phyloP scores from a whole-genome alignment of 2,888 invertebrate genomes.

The Stomorhina lunata region DNA sequence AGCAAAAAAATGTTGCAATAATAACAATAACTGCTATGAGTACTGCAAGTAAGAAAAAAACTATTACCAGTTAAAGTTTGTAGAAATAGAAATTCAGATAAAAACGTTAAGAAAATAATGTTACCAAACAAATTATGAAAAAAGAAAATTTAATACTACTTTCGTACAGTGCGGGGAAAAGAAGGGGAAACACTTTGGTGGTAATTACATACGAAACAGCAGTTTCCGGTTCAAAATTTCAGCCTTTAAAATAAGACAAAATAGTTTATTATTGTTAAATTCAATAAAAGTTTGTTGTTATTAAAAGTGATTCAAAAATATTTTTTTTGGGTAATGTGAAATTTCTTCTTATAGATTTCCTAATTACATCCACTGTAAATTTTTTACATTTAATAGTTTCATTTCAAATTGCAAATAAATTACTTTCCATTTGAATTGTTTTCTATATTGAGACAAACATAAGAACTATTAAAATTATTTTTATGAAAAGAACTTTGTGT shows the following conservation, averaged over 20 bases:
- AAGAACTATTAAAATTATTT: no score
- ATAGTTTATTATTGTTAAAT: no score
- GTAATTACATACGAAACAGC: neutral
- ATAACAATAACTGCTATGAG: slow-evolving; percentile 1
- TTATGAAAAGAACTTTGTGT: no score
- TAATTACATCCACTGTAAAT: no score
- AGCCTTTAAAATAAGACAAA: no score
- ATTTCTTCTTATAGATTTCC: no score
- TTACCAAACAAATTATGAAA: neutral
- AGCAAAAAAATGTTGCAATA: slow-evolving; percentile 24
- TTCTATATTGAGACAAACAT: slow-evolving; percentile 4
- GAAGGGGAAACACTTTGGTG: no score
- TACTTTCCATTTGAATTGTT: slow-evolving; percentile 30
- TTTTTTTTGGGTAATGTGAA: no score
- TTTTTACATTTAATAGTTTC: no score
- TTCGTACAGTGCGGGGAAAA: neutral
- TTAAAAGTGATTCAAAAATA: no score
- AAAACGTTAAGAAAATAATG: neutral
- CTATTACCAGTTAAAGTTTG: slow-evolving; percentile 6
- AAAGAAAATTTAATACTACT: neutral
- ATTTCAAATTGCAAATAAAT: slow-evolving; percentile 24
- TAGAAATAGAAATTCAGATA: neutral
- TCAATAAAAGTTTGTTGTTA: no score
- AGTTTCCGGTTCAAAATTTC: no score
- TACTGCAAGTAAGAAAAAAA: neutral